Evolutionary conservation across 2,888 invertebrate species (phyloP), one percentile per base, ranked within the genome.

Genomic region (Cacoxenus indagator): DNA sequence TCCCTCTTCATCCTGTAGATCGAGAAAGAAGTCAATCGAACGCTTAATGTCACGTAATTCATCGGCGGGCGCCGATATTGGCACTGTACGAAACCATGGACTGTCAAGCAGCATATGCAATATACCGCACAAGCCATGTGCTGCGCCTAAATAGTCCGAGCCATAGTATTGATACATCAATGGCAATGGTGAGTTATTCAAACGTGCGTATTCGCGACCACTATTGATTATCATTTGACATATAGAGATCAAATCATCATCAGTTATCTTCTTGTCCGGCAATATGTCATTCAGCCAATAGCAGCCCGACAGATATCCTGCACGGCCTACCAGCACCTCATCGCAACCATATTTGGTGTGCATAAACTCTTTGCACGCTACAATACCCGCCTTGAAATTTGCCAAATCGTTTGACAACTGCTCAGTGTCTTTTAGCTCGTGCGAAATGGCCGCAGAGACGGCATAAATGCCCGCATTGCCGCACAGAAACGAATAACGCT

Each of bases 291-390:
- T 89, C 31, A 96, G 85, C 93, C 94, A 94, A 29, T 95, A 85
- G 4, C 92, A 91, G 4, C 95, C 96, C 75, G 93, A 92, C 0
- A 96, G 85, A 79, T 93, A 96, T 0, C 96, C 96, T 54, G 96
- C 92, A 72, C 96, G 90, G 0, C 96, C 96, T 0, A 96, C 95
- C 80, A 96, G 92, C 24, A 95, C 89, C 86, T 96, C 96, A 87
- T 96, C 96, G 37, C 94, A 93, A 19, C 93, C 94, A 81, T 91
- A 90, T 80, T 90, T 90, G 11, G 92, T 87, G 78, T 92, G 93
- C 74, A 89, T 85, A 64, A 87, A 78, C 65, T 91, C 89, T 76
- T 90, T 90, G 78, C 91, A 91, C 69, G 85, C 81, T 4, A 83
- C 80, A 68, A 87, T 84, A n/a, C 87, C 87, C 14, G 84, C 76